phyloP scores from a whole-genome alignment of 2,888 invertebrate species.

The Reticulitermes lucifugus region DNA sequence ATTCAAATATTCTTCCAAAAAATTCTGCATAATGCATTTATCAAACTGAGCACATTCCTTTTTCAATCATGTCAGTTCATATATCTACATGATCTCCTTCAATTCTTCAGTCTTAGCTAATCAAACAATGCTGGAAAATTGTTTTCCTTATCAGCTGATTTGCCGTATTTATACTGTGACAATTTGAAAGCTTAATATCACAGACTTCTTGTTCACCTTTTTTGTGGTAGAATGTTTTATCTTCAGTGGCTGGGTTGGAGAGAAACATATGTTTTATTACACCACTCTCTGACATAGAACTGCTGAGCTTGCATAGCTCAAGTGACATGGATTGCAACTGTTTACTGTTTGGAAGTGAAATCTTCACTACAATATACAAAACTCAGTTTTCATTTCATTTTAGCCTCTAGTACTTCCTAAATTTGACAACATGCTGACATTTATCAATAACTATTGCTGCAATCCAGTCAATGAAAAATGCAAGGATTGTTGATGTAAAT shows the following conservation, averaged over 20 bases:
- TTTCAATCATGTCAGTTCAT: background rate
- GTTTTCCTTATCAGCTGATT: background rate
- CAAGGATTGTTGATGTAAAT: too few species aligned
- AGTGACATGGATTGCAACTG: background rate
- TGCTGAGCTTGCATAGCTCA: background rate
- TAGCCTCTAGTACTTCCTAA: too few species aligned
- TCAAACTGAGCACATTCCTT: background rate
- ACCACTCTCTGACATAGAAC: background rate
- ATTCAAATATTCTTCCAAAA: too few species aligned
- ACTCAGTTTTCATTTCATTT: too few species aligned
- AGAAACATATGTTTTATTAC: slow-evolving; percentile 39
- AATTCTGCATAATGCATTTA: background rate
- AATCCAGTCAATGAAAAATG: slow-evolving; percentile 13
- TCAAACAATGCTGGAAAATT: background rate
- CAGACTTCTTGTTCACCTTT: slow-evolving; percentile 35
- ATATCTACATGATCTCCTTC: background rate
- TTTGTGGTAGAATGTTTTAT: slow-evolving; percentile 25
- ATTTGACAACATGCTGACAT: background rate
- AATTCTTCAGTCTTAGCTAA: background rate
- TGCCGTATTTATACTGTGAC: background rate
- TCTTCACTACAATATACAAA: too few species aligned
- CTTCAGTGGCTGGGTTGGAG: slow-evolving; percentile 47
- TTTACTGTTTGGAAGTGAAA: too few species aligned
- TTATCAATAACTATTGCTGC: background rate
- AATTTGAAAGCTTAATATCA: background rate